Percentiles rank a stretch among this genome's conserved stretches.
Conservation (phyloP, 2,888 invertebrate species). For the Rhamnusium bicolor region DNA sequence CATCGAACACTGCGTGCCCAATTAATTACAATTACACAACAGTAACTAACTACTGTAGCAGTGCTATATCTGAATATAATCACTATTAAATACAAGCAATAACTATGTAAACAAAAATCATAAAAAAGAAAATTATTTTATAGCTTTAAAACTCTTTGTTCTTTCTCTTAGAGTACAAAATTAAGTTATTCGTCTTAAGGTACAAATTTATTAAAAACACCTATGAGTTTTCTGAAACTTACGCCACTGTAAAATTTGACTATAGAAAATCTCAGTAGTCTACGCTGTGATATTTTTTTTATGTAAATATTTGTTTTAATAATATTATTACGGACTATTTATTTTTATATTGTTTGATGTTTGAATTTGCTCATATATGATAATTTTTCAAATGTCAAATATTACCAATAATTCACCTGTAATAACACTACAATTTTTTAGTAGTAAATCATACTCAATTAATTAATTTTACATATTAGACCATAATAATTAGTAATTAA, state of each 20-base stretch:
- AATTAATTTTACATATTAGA: neutral
- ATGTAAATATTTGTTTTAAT: neutral
- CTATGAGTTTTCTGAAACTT: neutral
- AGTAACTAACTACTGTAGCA: no score
- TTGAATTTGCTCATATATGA: neutral
- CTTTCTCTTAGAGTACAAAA: no score
- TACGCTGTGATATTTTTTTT: neutral
- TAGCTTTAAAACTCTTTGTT: no score
- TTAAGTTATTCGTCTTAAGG: no score
- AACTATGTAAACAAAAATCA: no score
- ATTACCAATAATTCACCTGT: neutral
- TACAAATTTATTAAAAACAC: neutral
- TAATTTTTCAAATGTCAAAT: constrained; percentile 5
- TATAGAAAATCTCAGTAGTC: neutral
- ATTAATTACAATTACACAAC: no score
- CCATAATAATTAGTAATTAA: neutral
- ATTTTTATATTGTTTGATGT: neutral
- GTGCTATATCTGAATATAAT: no score
- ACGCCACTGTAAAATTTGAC: neutral
- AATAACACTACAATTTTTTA: neutral
- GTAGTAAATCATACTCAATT: neutral
- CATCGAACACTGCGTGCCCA: no score
- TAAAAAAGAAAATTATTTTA: no score
- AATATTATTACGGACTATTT: neutral
- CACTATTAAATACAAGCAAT: no score